A percentile compares a stretch with the other conserved stretches of the same genome.
phyloP scores from a whole-genome alignment of 1,140 invertebrate genomes.

The Oppia nitens region DNA sequence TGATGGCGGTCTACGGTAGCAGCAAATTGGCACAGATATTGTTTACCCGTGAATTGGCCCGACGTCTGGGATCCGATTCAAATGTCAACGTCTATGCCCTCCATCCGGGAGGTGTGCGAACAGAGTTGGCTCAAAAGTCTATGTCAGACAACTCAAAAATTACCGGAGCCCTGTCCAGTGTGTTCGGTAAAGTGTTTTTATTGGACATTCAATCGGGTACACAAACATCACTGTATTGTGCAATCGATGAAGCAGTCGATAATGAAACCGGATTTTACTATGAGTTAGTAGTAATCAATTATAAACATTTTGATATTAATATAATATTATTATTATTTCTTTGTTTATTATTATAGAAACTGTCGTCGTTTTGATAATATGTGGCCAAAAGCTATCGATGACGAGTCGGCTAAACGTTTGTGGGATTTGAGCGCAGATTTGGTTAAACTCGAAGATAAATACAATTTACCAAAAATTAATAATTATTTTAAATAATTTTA shows the following conservation, averaged over 20 bases:
- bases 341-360: no score
- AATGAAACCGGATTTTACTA: no score
- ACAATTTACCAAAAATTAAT: no score
- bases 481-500: no score
- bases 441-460: no score
- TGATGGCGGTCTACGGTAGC: conserved; percentile 47
- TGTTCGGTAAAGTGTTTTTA: conserved; percentile 55
- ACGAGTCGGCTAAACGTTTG: conserved; percentile 38
- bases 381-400: conserved; percentile 30
- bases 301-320: not conserved
- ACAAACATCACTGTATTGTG: conserved; percentile 50
- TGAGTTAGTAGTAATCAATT: no score
- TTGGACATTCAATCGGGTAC: conserved; percentile 53
- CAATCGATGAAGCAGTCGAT: conserved; percentile 32
- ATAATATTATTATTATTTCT: no score
- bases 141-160: no score
- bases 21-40: conserved; percentile 60
- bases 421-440: conserved; percentile 59
- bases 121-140: no score
- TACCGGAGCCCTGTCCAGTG: no score
- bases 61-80: conserved; percentile 36
- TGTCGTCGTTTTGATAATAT: not conserved
- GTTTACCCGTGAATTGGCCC: conserved; percentile 43
- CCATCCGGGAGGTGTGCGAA: conserved; percentile 67
- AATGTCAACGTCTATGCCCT: conserved; percentile 62